These are phyloP conservation scores for Tetheella fluctuosa DNA, from an alignment of 2,888 invertebrate genomes.

Conservation along the genomic window DNA sequence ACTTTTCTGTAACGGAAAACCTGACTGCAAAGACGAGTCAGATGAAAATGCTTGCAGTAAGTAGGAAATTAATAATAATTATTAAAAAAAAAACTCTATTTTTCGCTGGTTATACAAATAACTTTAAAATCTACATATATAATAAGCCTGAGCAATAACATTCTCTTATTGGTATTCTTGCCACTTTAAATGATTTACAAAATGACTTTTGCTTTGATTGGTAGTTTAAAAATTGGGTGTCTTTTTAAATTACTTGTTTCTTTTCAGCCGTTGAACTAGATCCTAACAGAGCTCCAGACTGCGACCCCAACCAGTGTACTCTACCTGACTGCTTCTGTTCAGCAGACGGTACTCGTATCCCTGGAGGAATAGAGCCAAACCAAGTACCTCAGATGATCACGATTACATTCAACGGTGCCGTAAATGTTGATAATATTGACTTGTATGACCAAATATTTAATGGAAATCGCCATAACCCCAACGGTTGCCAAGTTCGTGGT, in stretches of 20 bases:
- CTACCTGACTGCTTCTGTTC: slow-evolving; percentile 97
- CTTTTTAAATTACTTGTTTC: slow-evolving; percentile 16
- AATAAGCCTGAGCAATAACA: no score
- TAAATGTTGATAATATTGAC: slow-evolving; percentile 96
- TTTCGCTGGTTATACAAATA: neutral
- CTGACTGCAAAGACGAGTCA: slow-evolving; percentile 96
- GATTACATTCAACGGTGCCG: slow-evolving; percentile 95
- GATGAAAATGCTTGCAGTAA: slow-evolving; percentile 98
- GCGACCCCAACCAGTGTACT: slow-evolving; percentile 94
- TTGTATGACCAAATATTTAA: slow-evolving; percentile 95
- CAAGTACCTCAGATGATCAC: slow-evolving; percentile 97
- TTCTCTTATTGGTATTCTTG: no score
- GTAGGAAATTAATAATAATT: slow-evolving; percentile 70
- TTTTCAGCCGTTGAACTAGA: slow-evolving; percentile 93
- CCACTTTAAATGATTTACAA: no score
- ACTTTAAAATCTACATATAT: no score
- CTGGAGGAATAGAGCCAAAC: slow-evolving; percentile 91
- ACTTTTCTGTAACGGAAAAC: slow-evolving; percentile 96
- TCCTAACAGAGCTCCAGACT: slow-evolving; percentile 96
- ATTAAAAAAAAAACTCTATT: neutral
- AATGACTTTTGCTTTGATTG: no score
- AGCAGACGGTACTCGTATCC: slow-evolving; percentile 95
- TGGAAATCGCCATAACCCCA: slow-evolving; percentile 92
- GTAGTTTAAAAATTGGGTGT: neutral
- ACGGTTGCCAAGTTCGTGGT: slow-evolving; percentile 94